Evolutionary conservation across 1,140 invertebrate genomes (phyloP), one percentile per base, ranked within the genome.

Genomic region (Propsilocerus akamusi): DNA sequence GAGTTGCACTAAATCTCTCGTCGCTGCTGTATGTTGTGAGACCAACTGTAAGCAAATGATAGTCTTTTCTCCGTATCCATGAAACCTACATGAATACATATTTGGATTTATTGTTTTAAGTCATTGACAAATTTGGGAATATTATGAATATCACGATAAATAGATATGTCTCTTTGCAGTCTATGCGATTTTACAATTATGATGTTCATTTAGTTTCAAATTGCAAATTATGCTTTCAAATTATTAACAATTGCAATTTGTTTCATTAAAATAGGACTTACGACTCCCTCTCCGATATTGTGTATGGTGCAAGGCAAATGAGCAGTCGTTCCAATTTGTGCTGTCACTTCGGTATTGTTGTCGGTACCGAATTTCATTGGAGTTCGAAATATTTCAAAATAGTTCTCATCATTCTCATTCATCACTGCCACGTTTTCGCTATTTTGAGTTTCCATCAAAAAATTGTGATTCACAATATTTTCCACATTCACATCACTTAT

Each of bases 21-120:
- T 90, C 86, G 57, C 82, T 87, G 57, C 82, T 86, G 65, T 83
- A 88, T 7, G 84, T 86, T 48, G 80, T 80, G 56, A 87, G 68
- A 25, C 86, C 83, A 49, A 87, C 84, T 50, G 86, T 89, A 32
- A 89, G 69, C 52, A 89, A 68, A 62, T 86, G 81, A 57, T 84
- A 83, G 63, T 83, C 81, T 66, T 82, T 83, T 60, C 81, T 74
- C 59, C 82, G 72, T 53, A 86, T 85, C 83, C 84, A 88, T 24
- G 81, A 84, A 48, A 86, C 81, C 84, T 85, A 69, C 25, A 67
- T 63, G 2, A 54, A 53, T 20, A 47, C 12, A 47, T 47, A 30
- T 30, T 30, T 30, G 28, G 28, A 30, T 10, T n/a, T n/a, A n/a
- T n/a, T n/a, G n/a, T n/a, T n/a, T n/a, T n/a, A n/a, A n/a, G n/a